Conservation (phyloP, 1,140 invertebrate species). For the Trichonephila inaurata region DNA sequence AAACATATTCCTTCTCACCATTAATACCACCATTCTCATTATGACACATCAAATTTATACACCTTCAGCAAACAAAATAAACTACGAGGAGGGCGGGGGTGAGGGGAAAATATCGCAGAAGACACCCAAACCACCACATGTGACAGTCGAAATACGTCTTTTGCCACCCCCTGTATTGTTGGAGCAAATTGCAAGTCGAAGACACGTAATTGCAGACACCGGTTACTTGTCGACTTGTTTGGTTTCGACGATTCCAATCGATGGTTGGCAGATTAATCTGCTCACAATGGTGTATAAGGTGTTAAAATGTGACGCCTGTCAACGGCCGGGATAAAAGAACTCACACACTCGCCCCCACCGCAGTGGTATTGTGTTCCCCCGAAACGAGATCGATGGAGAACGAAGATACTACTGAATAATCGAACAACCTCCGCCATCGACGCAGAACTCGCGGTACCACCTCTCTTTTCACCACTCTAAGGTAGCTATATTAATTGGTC, state of each 20-base stretch:
- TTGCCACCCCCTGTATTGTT: not conserved
- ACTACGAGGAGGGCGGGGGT: not conserved
- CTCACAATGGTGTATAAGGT: not conserved
- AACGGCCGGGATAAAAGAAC: slow-evolving; percentile 40
- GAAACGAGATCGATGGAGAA: not conserved
- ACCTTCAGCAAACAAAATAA: not conserved
- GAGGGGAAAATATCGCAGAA: not conserved
- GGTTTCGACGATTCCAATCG: slow-evolving; percentile 7
- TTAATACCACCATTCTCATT: not conserved
- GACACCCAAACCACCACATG: not conserved
- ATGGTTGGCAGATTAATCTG: slow-evolving; percentile 58
- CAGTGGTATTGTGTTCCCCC: slow-evolving; percentile 42
- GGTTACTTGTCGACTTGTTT: not conserved
- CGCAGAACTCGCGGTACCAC: not conserved
- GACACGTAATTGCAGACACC: slow-evolving; percentile 22
- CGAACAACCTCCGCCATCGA: not conserved
- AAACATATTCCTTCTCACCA: not conserved
- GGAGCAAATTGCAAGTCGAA: slow-evolving; percentile 13
- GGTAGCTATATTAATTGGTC: slow-evolving; percentile 73
- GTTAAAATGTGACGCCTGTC: slow-evolving; percentile 68
- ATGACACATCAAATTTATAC: not conserved
- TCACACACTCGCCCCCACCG: slow-evolving; percentile 32
- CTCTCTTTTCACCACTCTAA: slow-evolving; percentile 46
- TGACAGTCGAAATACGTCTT: slow-evolving; percentile 8
- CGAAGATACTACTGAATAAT: slow-evolving; percentile 65